Base-by-base conservation (phyloP, 2,888 invertebrate genomes). In the Ommatoiulus sabulosus region DNA sequence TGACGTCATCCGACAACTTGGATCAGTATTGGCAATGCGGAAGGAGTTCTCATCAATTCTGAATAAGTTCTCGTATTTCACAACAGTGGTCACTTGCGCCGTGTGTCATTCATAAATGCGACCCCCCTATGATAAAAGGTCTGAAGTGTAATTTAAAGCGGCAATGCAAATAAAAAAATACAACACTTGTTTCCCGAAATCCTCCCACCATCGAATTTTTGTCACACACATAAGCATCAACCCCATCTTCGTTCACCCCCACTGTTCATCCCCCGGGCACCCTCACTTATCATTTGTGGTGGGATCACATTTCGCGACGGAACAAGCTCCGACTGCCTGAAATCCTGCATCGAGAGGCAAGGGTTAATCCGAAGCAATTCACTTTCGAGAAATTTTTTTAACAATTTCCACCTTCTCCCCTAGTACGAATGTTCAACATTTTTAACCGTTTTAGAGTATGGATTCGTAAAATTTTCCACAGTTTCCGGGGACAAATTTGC, bases 301-400 rank as follows among this genome's bases (percentile, higher is more conserved):
- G 72, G 72, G 72, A 72, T 72, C 72, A 7, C 72, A 72, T 72
- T 72, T 72, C 72, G 72, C 72, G 63, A 20, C 24, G 72, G 72
- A 24, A 72, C 72, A n/a, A 24, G 8, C 5, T 24, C 72, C 63
- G 63, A n/a, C 63, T 63, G 63, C n/a, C 63, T n/a, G 63, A n/a
- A n/a, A n/a, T 1, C 72, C 72, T 20, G 6, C 20, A n/a, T n/a
- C 24, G 72, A 8, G 72, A 72, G 72, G 24, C 20, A 72, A 72
- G 72, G 24, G 72, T 72, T 72, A 72, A 72, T 72, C 72, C 72
- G 72, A 24, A 72, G 20, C 72, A 72, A 72, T 72, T 20, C 72
- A 72, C 72, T 72, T 72, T 72, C n/a, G n/a, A n/a, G n/a, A n/a
- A n/a, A n/a, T n/a, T n/a, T n/a, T n/a, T n/a, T n/a, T n/a, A n/a